A percentile compares a stretch with the other conserved stretches of the same genome.
Evolutionary conservation across 2,888 invertebrate species (phyloP).

Genomic region (Tachystola acroxantha): DNA sequence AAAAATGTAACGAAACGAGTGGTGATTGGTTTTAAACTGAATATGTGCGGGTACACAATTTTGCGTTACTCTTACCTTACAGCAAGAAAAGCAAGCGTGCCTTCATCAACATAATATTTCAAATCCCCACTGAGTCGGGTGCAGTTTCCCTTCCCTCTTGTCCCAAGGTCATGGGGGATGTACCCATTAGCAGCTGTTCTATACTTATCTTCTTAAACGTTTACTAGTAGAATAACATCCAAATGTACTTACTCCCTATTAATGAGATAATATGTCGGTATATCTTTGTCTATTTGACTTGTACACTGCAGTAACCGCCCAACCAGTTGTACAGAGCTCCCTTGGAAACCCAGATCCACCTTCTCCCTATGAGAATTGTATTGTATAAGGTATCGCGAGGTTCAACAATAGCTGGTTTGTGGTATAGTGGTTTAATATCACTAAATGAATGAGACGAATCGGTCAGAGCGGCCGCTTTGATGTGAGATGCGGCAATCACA

Average conservation of each 20-base stretch:
- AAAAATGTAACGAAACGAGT: no score
- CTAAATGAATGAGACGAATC: slow-evolving; percentile 71
- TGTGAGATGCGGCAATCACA: slow-evolving; percentile 47
- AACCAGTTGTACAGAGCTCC: slow-evolving; percentile 24
- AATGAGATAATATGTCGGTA: slow-evolving; percentile 63
- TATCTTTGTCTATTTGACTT: slow-evolving; percentile 67
- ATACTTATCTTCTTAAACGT: no score
- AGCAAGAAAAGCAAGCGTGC: no score
- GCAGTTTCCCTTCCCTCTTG: no score
- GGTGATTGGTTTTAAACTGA: no score
- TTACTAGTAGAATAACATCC: no score
- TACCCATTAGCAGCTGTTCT: no score
- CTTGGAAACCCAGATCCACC: neutral
- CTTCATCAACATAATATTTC: no score
- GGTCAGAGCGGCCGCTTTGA: slow-evolving; percentile 67
- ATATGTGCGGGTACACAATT: no score
- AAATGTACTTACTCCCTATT: slow-evolving; percentile 29
- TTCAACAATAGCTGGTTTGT: slow-evolving; percentile 33
- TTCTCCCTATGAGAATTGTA: neutral
- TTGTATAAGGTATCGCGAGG: slow-evolving; percentile 12
- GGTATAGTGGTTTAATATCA: slow-evolving; percentile 43
- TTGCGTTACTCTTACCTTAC: no score
- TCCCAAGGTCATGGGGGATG: no score
- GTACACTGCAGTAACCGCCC: slow-evolving; percentile 21
- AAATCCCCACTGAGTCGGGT: no score